Conservation (phyloP, 2,797 vertebrate species). For the Dendrocincla tyrannina region DNA sequence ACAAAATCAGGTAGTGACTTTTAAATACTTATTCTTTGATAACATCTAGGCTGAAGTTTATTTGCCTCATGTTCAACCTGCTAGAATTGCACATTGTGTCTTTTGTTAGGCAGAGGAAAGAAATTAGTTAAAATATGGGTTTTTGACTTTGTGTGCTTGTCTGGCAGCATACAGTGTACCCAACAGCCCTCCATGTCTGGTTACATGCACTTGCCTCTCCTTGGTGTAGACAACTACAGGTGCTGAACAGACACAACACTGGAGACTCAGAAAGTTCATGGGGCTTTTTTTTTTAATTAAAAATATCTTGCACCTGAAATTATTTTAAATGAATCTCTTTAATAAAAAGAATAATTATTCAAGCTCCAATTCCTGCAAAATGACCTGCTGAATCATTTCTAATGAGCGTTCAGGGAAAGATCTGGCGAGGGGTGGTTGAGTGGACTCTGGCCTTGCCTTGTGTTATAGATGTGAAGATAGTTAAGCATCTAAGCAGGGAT, state of each 20-base stretch:
- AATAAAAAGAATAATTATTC: neutral
- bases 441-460: neutral
- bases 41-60: too few relatives aligned
- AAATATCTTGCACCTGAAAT: neutral
- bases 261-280: neutral
- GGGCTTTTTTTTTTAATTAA: neutral
- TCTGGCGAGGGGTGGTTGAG: neutral
- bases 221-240: neutral
- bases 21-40: neutral
- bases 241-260: neutral
- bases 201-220: neutral
- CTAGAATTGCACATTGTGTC: too few relatives aligned
- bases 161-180: neutral
- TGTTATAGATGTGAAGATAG: neutral
- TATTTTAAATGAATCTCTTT: neutral
- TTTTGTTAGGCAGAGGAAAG: too few relatives aligned
- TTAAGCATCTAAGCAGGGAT: neutral
- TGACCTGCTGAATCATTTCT: neutral
- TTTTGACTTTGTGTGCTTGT: neutral
- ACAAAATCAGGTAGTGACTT: neutral
- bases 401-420: neutral
- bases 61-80: too few relatives aligned
- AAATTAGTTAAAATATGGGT: too few relatives aligned
- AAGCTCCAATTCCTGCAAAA: neutral
- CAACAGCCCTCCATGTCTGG: fast-evolving